A percentile compares a stretch with the other conserved stretches of the same genome.
Conservation (phyloP, 2,113 vertebrate genomes). For the Ophiodon elongatus region DNA sequence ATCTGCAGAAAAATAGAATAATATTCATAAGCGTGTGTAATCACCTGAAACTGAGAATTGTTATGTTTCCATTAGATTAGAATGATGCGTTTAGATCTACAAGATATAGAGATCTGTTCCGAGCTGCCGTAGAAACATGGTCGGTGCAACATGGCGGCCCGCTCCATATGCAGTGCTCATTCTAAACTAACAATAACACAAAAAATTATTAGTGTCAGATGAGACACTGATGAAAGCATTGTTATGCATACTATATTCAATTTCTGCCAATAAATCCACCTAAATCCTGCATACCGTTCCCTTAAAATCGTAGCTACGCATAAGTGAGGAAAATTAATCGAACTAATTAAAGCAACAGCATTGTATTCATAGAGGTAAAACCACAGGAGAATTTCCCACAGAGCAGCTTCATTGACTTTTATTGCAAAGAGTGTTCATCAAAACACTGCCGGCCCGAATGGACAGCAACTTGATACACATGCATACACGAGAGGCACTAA, state of each 20-base stretch:
- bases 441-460: slow-evolving; percentile 19
- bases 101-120: not conserved
- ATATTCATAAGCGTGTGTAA: not conserved
- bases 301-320: not conserved
- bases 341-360: no score
- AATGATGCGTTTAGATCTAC: not conserved
- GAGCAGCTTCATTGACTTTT: slow-evolving; percentile 35
- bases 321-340: not conserved
- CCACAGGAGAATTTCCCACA: no score
- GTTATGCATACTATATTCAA: not conserved
- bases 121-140: no score
- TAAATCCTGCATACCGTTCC: not conserved
- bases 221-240: not conserved
- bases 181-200: not conserved
- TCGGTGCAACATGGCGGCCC: no score
- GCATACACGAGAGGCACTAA: slow-evolving; percentile 22
- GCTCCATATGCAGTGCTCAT: not conserved
- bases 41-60: not conserved
- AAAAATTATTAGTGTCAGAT: not conserved
- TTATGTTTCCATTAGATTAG: not conserved
- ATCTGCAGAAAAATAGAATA: not conserved
- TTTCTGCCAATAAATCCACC: not conserved
- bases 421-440: slow-evolving; percentile 42
- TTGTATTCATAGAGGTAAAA: no score
- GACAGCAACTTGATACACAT: slow-evolving; percentile 36